Evolutionary conservation across 2,113 vertebrate species (phyloP).

Genomic region (Ardeotis arabs): DNA sequence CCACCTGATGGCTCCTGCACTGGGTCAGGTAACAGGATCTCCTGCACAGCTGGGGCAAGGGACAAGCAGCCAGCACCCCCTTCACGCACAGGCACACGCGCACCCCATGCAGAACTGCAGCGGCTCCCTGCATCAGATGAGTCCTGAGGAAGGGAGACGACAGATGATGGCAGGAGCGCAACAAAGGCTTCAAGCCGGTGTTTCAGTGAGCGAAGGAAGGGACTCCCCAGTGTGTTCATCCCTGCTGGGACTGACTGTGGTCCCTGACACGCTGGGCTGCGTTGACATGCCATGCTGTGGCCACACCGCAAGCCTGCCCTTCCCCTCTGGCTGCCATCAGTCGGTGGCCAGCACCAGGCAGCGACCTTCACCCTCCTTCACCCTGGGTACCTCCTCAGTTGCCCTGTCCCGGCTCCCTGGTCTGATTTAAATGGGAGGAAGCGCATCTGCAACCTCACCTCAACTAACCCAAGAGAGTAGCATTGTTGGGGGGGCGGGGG

Average conservation of each 20-base stretch:
- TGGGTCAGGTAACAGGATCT: background rate
- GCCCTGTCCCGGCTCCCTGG: background rate
- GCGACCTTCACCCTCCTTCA: background rate
- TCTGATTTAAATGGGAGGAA: background rate
- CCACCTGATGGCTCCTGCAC: background rate
- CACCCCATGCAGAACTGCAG: background rate
- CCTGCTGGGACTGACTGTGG: background rate
- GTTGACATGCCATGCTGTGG: background rate
- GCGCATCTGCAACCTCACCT: background rate
- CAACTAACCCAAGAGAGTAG: background rate
- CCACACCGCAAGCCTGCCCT: background rate
- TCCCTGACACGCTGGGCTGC: background rate
- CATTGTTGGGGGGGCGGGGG: too few relatives aligned
- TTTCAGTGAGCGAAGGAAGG: accelerated
- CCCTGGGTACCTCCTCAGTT: too few relatives aligned
- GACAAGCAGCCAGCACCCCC: background rate
- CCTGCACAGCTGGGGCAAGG: background rate
- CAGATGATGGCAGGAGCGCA: background rate
- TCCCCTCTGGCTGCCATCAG: background rate
- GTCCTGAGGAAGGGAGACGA: accelerated
- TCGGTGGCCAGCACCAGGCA: background rate
- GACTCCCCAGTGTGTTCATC: background rate
- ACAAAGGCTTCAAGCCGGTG: background rate
- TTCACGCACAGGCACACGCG: too few relatives aligned
- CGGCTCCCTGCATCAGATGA: accelerated